Evolutionary conservation across 2,888 invertebrate genomes (phyloP), one percentile per base, ranked within the genome.

Genomic region (Acronicta psi): DNA sequence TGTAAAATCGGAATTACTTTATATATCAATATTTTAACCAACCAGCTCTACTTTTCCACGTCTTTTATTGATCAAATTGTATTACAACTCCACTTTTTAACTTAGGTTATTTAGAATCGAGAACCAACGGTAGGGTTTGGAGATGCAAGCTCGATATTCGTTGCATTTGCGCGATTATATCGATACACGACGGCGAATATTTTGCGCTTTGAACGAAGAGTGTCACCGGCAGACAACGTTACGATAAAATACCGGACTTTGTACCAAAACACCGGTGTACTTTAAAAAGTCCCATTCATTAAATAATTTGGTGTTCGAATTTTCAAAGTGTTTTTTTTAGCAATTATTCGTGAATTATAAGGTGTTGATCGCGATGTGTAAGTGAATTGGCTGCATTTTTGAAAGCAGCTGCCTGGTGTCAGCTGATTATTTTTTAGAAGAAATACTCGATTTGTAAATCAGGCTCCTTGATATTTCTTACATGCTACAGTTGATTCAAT

Each of bases 131-230:
- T 90, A 84, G 23, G 34, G 49, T 25, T 36, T 16, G 40, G 56
- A 78, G 85, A 89, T 86, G 77, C 79, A 60, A 79, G 81, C 75
- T 81, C 82, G 87, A 90, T 89, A 87, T 88, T 88, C 83, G 72
- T 76, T 81, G 83, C 79, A 90, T 89, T 89, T 82, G 77, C 75
- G 78, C 82, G 91, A 91, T 92, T 78, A 74, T 89, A 92, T 92
- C 92, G 77, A 76, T 73, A 88, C 91, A 89, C 90, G 90, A 90
- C 83, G 77, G 69, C 79, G 89, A 88, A 90, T 90, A 90, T 88
- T 89, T 87, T 87, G 84, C 79, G 84, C 79, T 84, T 78, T 86
- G 87, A 83, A 85, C 83, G 80, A 79, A 83, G 72, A 83, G 81
- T 83, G 86, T 90, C 89, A 90, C 78, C 70, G 64, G 72, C 62